These are phyloP conservation scores for Probosciger aterrimus DNA, from an alignment of 2,113 vertebrate species.

Conservation along the genomic window DNA sequence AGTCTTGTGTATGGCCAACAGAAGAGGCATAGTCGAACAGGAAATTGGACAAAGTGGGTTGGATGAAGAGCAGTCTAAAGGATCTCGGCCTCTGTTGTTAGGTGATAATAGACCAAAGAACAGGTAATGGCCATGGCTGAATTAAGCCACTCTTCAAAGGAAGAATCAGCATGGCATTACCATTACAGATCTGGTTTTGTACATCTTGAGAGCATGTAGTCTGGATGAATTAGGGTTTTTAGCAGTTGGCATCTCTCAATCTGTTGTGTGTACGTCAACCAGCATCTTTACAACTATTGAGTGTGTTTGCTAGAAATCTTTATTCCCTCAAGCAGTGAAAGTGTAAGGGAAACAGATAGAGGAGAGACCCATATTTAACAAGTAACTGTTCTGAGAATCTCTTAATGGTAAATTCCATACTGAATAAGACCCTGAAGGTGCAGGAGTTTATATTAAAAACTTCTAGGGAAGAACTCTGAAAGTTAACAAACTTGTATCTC, in stretches of 20 bases:
- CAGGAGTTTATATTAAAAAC: neutral
- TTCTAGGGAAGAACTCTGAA: neutral
- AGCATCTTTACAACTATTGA: neutral
- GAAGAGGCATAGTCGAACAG: neutral
- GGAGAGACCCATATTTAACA: neutral
- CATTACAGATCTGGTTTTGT: neutral
- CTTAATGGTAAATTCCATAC: neutral
- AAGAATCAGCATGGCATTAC: neutral
- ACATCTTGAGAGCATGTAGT: neutral
- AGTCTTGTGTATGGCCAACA: neutral
- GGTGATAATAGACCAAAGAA: neutral
- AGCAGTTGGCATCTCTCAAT: neutral
- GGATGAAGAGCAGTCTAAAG: neutral
- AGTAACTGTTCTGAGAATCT: neutral
- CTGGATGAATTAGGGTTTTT: neutral
- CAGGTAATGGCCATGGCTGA: neutral
- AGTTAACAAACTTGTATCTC: neutral
- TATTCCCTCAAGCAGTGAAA: neutral
- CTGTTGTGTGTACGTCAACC: neutral
- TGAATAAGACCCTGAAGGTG: neutral
- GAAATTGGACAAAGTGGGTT: neutral
- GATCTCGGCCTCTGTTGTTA: neutral
- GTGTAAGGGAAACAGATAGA: neutral
- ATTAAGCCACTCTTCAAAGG: neutral
- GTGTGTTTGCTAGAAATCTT: neutral